Base-by-base conservation (phyloP, 2,888 invertebrate genomes). In the Cerastis leucographa region DNA sequence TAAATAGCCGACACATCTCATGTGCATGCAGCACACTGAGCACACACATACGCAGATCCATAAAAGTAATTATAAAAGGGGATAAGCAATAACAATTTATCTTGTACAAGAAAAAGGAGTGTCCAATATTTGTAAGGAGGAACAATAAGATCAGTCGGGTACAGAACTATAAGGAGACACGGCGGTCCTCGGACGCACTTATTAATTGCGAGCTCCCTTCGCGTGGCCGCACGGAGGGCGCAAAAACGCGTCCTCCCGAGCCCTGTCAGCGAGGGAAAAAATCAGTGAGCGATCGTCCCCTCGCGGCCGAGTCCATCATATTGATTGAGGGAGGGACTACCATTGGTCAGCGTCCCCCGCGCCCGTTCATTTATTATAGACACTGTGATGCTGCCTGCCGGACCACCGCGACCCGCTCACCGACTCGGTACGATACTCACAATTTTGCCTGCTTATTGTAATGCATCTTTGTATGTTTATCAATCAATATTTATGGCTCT, bases 291-390 rank as follows among this genome's bases (percentile, higher is more conserved):
- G 96, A 96, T 96, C 96, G 96, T 95, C 97, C 97, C 96, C 96
- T 96, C 96, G 96, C 96, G 95, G 90, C 93, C 93, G 95, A 97
- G 96, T 97, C 97, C 97, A 97, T 97, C 97, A 97, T 97, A 97
- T 97, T 97, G 97, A 97, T 97, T 97, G 97, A 97, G 97, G 97
- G 97, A 95, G 96, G 96, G 95, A 95, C 96, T 94, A 94, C 96
- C 96, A 95, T 95, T 96, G 97, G 96, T 96, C 96, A 96, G 95
- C 96, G 93, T 94, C 95, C 95, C 94, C 96, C 95, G 94, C 95
- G 94, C 94, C 94, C 95, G 94, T 96, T 97, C 97, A 97, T 97
- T 97, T 97, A 97, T 97, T 97, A 97, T 97, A 97, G 96, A 97
- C 96, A 96, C 93, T 91, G 94, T 92, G 96, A 95, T 95, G 95